Base-by-base conservation (phyloP, 2,797 vertebrate species). In the Numenius phaeopus region DNA sequence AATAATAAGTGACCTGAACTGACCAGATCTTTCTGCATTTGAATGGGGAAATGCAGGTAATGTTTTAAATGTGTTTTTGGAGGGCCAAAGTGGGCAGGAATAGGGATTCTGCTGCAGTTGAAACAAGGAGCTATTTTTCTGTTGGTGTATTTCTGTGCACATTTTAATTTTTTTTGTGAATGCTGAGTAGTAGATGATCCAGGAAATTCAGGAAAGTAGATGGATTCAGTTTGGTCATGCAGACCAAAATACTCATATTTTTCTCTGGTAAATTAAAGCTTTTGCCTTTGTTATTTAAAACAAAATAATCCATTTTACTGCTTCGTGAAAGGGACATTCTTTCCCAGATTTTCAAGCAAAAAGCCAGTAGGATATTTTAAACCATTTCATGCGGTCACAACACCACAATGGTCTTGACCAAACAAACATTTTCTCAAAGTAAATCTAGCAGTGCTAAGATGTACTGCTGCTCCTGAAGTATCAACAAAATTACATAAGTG, bases 401-500 rank as follows among this genome's bases (percentile, higher is more conserved):
- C 65, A 87, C 39, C 62, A 47, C 44, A 75, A 39, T 40, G 42
- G 40, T 87, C 75, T 46, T 72, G 87, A 72, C 78, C 1, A 10
- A 92, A 50, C 1, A 10, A 92, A 50, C 34, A 11, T 78, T 95
- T 87, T 88, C 62, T 90, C 34, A 21, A 71, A 83, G 92, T 44
- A 72, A 91, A 87, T 81, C 55, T 84, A 66, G 67, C 65, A 39
- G 54, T 55, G 52, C 88, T 94, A n/a, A 87, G 76, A 94, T 91
- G 40, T 82, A 39, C 47, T 70, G 77, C 86, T 79, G 83, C 85
- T 94, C 57, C 83, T 79, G 59, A 96, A 95, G 73, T 89, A 95
- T 73, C 93, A 95, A 88, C 91, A 91, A 24, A 55, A 93, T 97
- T 96, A 96, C 9, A 17, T 96, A 96, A 97, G 93, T 1, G 37